phyloP scores from a whole-genome alignment of 2,888 invertebrate genomes.

The Agrenia bidenticulata region DNA sequence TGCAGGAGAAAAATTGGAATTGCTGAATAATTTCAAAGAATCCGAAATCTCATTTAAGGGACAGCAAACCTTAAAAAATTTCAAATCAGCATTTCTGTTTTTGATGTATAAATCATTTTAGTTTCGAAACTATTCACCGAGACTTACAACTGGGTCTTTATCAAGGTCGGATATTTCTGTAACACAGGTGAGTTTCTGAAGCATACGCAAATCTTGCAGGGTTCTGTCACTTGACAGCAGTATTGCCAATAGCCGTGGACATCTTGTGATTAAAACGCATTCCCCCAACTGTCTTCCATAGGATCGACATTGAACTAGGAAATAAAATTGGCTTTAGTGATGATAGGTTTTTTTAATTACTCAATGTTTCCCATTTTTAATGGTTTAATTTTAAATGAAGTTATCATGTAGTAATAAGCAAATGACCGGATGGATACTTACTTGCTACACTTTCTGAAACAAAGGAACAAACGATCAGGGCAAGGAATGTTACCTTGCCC shows the following conservation, averaged over 20 bases:
- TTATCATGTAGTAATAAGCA: no score
- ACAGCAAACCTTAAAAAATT: constrained; percentile 36
- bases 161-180: constrained; percentile 19
- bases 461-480: no score
- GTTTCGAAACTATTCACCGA: background rate
- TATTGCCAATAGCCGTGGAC: constrained; percentile 26
- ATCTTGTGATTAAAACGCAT: constrained; percentile 33
- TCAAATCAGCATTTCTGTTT: background rate
- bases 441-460: no score
- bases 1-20: background rate
- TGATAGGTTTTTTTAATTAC: no score
- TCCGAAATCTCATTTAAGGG: constrained; percentile 28
- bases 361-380: no score
- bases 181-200: constrained; percentile 32
- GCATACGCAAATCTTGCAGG: constrained; percentile 18
- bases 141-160: constrained; percentile 26
- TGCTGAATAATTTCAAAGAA: background rate
- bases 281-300: constrained; percentile 27
- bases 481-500: no score
- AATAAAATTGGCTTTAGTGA: background rate
- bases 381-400: no score
- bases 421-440: no score
- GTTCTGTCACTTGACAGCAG: constrained; percentile 20
- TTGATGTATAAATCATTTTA: background rate
- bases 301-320: constrained; percentile 30